Base-by-base conservation (phyloP, 2,113 vertebrate genomes). In the Ranitomeya imitator region DNA sequence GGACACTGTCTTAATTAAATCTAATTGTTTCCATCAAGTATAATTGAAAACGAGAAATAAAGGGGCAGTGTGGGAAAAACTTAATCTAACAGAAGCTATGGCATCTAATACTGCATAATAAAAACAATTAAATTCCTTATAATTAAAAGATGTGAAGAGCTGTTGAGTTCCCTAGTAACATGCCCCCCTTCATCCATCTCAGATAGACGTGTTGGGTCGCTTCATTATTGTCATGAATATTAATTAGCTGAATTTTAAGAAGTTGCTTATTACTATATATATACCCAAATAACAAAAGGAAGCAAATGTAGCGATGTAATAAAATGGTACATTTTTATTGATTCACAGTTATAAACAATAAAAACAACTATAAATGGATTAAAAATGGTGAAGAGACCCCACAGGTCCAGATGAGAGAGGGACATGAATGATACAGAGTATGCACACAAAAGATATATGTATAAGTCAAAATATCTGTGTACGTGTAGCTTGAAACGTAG, bases 1-100 rank as follows among this genome's bases (percentile, higher is more conserved):
- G 67, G 80, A 83, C n/a, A 80, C 69, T 52, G 57, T 83, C 69
- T 83, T 88, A 88, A 88, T 88, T 88, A 88, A 83, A 83, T 83
- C 57, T 88, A 88, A 88, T 88, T 88, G 86, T 88, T 88, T 83
- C 69, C 45, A 88, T 88, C 86, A 88, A 88, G 80, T 88, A 83
- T 88, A 57, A 83, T 88, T 88, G 86, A 88, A 83, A 88, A 37
- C 76, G 67, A 83, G 71, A 59, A 83, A 88, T 76, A 88, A 88
- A 88, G 80, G 85, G 71, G 79, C 79, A 83, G 57, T 88, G 71
- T 88, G 80, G 86, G 80, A 83, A 80, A 69, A 45, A 80, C 79
- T 88, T 83, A 37, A 37, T 83, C 86, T 83, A 71, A 88, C 86
- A 83, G 79, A 74, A 88, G 69, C 86, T 83, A 80, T 77, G 69